phyloP scores from a whole-genome alignment of 2,113 vertebrate genomes.

The Microcebus murinus region DNA sequence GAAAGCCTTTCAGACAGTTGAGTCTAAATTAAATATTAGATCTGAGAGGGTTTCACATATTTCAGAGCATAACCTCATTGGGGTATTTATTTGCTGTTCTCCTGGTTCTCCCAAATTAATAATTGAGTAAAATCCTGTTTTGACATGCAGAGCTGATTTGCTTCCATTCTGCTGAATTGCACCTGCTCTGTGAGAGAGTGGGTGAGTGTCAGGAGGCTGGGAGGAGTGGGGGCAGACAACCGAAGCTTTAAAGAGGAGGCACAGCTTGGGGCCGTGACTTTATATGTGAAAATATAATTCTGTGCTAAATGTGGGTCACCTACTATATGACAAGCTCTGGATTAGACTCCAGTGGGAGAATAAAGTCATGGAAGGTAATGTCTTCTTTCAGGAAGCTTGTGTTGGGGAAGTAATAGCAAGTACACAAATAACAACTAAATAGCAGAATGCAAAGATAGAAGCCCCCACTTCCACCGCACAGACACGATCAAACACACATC shows the following conservation, averaged over 20 bases:
- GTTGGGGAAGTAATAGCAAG: background rate
- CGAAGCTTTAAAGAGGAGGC: background rate
- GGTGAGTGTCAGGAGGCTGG: background rate
- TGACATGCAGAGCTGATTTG: slow-evolving; percentile 38
- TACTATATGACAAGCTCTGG: background rate
- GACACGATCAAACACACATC: background rate
- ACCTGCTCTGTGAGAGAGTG: slow-evolving; percentile 12
- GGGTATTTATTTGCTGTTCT: slow-evolving; percentile 41
- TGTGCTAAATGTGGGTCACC: background rate
- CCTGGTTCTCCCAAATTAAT: slow-evolving; percentile 36
- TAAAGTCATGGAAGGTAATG: background rate
- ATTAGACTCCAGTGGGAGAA: background rate
- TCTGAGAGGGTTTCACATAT: background rate
- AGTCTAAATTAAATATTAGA: slow-evolving; percentile 12
- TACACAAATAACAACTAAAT: background rate
- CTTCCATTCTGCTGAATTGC: background rate
- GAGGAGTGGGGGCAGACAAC: background rate
- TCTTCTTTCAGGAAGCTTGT: background rate
- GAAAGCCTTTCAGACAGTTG: background rate
- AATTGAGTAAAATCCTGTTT: slow-evolving; percentile 55
- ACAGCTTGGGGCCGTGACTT: background rate
- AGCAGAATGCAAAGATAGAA: background rate
- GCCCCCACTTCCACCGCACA: background rate
- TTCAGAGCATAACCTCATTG: slow-evolving; percentile 17
- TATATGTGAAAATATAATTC: background rate